These are phyloP conservation scores for Epinephelus awoara DNA, from an alignment of 2,797 vertebrate species.

Conservation along the genomic window DNA sequence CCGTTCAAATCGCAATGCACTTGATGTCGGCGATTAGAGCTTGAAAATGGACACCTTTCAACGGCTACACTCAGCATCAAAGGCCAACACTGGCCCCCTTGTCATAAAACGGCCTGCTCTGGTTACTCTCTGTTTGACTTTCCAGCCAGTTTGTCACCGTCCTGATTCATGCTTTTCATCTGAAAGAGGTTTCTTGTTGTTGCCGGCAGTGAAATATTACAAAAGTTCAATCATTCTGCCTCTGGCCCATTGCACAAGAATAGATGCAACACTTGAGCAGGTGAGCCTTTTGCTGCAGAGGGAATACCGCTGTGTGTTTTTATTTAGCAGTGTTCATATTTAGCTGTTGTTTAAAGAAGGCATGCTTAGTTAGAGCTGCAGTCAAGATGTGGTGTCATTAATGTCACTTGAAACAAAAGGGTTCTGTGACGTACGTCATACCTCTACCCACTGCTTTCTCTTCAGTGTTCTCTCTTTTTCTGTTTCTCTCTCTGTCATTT, in stretches of 20 bases:
- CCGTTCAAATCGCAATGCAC: constrained; percentile 68
- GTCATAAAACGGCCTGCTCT: constrained; percentile 77
- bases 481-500: background rate
- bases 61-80: constrained; percentile 81
- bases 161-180: constrained; percentile 78
- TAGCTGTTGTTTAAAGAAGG: constrained; percentile 3
- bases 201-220: constrained; percentile 77
- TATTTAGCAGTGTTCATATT: constrained; percentile 29
- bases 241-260: constrained; percentile 75
- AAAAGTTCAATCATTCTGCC: constrained; percentile 77
- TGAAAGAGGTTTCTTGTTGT: constrained; percentile 81
- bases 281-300: constrained; percentile 60
- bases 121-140: constrained; percentile 84
- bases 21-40: constrained; percentile 73
- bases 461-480: background rate
- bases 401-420: constrained; percentile 13
- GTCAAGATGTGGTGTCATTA: constrained; percentile 19
- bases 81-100: constrained; percentile 73
- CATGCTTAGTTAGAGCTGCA: constrained; percentile 2
- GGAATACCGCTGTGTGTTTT: constrained; percentile 11
- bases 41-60: constrained; percentile 83
- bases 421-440: constrained; percentile 46
- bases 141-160: constrained; percentile 83
- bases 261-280: constrained; percentile 65
- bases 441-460: background rate